A percentile compares a stretch with the other conserved stretches of the same genome.
phyloP scores from a whole-genome alignment of 2,888 invertebrate genomes.

The Liopterus haemorrhoidalis region DNA sequence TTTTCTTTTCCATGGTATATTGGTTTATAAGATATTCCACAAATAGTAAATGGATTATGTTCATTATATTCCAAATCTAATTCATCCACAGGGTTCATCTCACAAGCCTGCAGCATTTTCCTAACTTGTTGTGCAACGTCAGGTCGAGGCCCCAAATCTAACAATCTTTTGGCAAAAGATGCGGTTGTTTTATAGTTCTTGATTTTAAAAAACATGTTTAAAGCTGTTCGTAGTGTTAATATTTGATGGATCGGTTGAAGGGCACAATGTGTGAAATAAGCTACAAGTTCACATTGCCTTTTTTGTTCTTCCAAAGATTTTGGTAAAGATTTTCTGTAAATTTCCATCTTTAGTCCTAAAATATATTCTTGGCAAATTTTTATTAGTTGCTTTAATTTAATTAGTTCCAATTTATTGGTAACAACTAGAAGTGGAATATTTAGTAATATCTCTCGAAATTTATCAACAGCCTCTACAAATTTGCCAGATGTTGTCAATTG shows the following conservation, averaged over 20 bases:
- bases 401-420: conserved; percentile 83
- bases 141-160: conserved; percentile 90
- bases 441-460: conserved; percentile 71
- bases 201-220: conserved; percentile 95
- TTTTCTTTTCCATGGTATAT: conserved; percentile 94
- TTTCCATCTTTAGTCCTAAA: conserved; percentile 87
- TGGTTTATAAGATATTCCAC: conserved; percentile 86
- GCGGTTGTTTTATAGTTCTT: conserved; percentile 94
- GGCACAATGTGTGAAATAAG: conserved; percentile 97
- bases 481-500: conserved; percentile 93
- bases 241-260: conserved; percentile 96
- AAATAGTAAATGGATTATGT: conserved; percentile 95
- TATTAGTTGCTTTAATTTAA: conserved; percentile 87
- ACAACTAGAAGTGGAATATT: conserved; percentile 85
- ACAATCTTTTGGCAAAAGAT: conserved; percentile 84
- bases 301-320: conserved; percentile 87
- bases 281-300: conserved; percentile 93
- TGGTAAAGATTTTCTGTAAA: conserved; percentile 76
- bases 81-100: conserved; percentile 83
- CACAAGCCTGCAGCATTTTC: conserved; percentile 90
- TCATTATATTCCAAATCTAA: conserved; percentile 89
- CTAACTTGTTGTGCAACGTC: conserved; percentile 91
- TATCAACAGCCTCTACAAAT: conserved; percentile 87
- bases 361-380: conserved; percentile 92
- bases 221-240: conserved; percentile 86